phyloP scores from a whole-genome alignment of 2,113 vertebrate genomes.

The Danio rerio region GRCz12tu NC_133179.1:36194501-36195000 shows the following conservation, averaged over 20 bases:
- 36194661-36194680: too few species aligned
- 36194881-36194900: neutral
- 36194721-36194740: neutral
- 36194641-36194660: too few species aligned
- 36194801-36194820: neutral
- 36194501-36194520: neutral
- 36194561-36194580: neutral
- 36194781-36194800: neutral
- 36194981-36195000: neutral
- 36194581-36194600: neutral
- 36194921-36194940: neutral
- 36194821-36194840: neutral
- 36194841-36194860: neutral
- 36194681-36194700: too few species aligned
- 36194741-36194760: neutral
- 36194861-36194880: neutral
- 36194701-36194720: neutral
- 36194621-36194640: too few species aligned
- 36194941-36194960: neutral
- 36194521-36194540: neutral
- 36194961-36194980: conserved; percentile 25
- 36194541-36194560: neutral
- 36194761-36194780: neutral
- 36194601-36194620: neutral
- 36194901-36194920: neutral